Base-by-base conservation (phyloP, 2,797 vertebrate species). In the Acanthopagrus latus region DNA sequence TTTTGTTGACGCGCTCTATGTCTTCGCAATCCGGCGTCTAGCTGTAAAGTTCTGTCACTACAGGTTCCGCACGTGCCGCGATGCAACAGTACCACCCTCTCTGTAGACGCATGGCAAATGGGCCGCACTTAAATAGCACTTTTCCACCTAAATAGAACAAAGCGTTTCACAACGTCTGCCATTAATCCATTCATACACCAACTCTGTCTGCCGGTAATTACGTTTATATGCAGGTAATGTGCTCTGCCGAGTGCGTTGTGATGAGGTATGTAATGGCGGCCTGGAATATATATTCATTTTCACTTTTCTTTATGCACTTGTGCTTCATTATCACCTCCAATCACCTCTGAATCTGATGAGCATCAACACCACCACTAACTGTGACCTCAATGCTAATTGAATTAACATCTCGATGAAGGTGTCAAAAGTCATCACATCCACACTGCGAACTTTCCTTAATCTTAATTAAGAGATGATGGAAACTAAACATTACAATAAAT, bases 131-230 rank as follows among this genome's bases (percentile, higher is more conserved):
- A 60, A 29, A 20, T 2, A 11, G 27, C 50, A 43, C 44, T 64
- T 62, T 41, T 65, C n/a, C 27, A 4, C 17, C 54, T 63, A 48
- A 54, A 56, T 9, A 43, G 55, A 71, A 63, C 43, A 55, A 60
- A 78, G 48, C 1, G 2, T 38, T 70, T 58, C 55, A 74, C 54
- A 44, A 29, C 57, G 57, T 44, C 17, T 44, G 51, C 44, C 64
- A 76, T 76, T 72, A 76, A 76, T 48, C 72, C 47, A 38, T 43
- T 65, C 5, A 59, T 20, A 25, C 64, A 65, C 27, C 25, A 29
- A 27, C 16, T 21, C 23, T 44, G 47, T 69, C 54, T 80, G 18
- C 66, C 3, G 17, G 73, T 80, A 56, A 72, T 76, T 62, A 44
- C 16, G 0, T 80, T 60, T 41, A 76, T 41, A 38, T 33, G 25